phyloP scores from a whole-genome alignment of 2,888 invertebrate species.

The Zaprionus bogoriensis region DNA sequence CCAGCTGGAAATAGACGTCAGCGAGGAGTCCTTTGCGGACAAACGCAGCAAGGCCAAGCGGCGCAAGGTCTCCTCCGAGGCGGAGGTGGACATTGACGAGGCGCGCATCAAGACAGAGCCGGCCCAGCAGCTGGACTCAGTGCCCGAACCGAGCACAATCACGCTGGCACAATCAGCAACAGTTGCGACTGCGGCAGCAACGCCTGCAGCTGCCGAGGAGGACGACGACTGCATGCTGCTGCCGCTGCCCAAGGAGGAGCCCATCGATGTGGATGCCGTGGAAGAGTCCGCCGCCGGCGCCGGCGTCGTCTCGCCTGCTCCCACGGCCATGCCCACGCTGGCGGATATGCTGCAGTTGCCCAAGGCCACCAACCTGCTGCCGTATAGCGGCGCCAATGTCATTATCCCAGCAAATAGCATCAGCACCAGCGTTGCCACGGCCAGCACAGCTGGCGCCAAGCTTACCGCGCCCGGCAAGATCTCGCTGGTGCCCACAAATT shows the following conservation, averaged over 20 bases:
- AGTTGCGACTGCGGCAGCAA: slow-evolving; percentile 10
- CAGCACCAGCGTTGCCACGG: slow-evolving; percentile 46
- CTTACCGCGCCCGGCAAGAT: slow-evolving; percentile 78
- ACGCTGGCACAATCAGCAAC: too few relatives aligned
- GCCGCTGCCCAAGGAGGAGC: slow-evolving; percentile 81
- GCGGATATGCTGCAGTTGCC: slow-evolving; percentile 73
- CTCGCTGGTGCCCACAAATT: slow-evolving; percentile 83
- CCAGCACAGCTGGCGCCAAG: slow-evolving; percentile 24
- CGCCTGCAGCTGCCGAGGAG: slow-evolving; percentile 26
- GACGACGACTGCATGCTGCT: slow-evolving; percentile 56
- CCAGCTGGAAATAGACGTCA: slow-evolving; percentile 60
- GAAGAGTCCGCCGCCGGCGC: slow-evolving; percentile 32
- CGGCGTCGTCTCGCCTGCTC: too few relatives aligned
- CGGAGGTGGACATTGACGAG: slow-evolving; percentile 51
- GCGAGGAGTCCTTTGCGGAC: slow-evolving; percentile 54
- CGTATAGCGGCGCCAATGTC: slow-evolving; percentile 47
- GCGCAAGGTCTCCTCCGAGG: slow-evolving; percentile 48
- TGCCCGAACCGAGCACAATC: neutral
- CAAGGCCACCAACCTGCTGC: slow-evolving; percentile 51
- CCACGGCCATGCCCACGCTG: slow-evolving; percentile 55
- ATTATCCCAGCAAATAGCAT: slow-evolving; percentile 49
- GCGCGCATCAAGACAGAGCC: slow-evolving; percentile 64
- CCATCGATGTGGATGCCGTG: slow-evolving; percentile 81
- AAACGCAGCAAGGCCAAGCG: slow-evolving; percentile 39
- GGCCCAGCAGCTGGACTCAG: slow-evolving; percentile 24